phyloP scores from a whole-genome alignment of 2,888 invertebrate species.

The Xestia c-nigrum region DNA sequence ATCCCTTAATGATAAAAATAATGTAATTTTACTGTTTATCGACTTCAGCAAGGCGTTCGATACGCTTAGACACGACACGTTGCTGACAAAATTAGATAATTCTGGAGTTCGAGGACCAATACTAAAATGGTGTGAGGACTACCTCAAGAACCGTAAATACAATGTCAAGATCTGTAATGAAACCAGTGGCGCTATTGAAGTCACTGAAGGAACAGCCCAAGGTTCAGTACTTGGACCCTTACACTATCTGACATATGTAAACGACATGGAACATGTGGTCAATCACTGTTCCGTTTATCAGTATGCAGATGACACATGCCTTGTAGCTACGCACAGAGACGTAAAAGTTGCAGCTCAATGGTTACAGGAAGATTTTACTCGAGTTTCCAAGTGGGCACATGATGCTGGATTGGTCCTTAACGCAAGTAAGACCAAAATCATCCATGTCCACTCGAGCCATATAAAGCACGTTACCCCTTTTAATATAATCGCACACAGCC shows the following conservation, averaged over 20 bases:
- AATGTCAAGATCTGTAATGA: not conserved
- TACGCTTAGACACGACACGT: not conserved
- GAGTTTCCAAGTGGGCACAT: too few relatives aligned
- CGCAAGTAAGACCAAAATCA: too few relatives aligned
- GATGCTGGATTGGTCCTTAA: too few relatives aligned
- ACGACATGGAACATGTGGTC: not conserved
- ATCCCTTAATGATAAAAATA: not conserved
- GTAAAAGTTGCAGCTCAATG: too few relatives aligned
- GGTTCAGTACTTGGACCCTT: not conserved
- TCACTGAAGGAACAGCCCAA: constrained; percentile 2
- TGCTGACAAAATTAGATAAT: not conserved
- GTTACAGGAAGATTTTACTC: too few relatives aligned
- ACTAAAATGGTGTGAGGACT: not conserved
- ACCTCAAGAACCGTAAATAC: not conserved
- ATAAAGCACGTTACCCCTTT: too few relatives aligned
- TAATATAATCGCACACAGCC: too few relatives aligned
- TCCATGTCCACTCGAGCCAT: too few relatives aligned
- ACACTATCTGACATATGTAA: not conserved
- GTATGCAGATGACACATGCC: constrained; percentile 6
- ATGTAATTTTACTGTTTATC: not conserved
- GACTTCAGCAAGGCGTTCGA: constrained; percentile 6
- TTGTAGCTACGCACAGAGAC: not conserved
- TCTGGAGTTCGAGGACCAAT: constrained; percentile 1
- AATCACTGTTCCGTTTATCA: constrained; percentile 8
- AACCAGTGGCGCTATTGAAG: not conserved